Conservation (phyloP, 2,888 invertebrate genomes). For the Eudasyphora cyanicolor region DNA sequence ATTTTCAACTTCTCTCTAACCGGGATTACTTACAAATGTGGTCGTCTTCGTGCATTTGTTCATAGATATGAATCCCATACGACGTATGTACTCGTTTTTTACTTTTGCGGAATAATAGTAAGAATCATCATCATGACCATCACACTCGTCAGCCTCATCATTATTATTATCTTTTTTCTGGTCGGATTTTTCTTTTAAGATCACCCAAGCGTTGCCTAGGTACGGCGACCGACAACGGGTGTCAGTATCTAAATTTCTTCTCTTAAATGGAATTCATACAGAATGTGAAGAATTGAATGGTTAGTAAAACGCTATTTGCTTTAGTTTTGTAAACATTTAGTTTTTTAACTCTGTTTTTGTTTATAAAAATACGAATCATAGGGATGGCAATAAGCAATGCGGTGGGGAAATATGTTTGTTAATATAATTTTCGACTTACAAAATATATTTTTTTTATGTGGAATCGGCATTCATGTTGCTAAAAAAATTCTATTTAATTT, state of each 20-base stretch:
- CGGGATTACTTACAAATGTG: constrained; percentile 2
- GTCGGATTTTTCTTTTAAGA: constrained; percentile 38
- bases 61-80: background rate
- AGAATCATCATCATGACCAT: background rate
- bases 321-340: constrained; percentile 23
- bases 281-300: background rate
- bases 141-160: background rate
- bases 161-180: background rate
- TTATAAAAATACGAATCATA: too few species aligned
- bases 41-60: background rate
- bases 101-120: background rate
- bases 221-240: background rate
- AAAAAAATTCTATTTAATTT: too few species aligned
- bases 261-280: background rate
- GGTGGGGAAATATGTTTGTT: too few species aligned
- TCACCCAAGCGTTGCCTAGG: constrained; percentile 48
- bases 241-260: background rate
- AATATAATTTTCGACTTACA: too few species aligned
- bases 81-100: background rate
- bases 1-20: constrained; percentile 5
- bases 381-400: too few species aligned
- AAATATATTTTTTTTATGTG: too few species aligned
- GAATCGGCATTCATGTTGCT: too few species aligned
- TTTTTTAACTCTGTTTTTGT: too few species aligned
- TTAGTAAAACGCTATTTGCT: constrained; percentile 5